Evolutionary conservation across 2,888 invertebrate genomes (phyloP).

Genomic region (Drosophila colorata): DNA sequence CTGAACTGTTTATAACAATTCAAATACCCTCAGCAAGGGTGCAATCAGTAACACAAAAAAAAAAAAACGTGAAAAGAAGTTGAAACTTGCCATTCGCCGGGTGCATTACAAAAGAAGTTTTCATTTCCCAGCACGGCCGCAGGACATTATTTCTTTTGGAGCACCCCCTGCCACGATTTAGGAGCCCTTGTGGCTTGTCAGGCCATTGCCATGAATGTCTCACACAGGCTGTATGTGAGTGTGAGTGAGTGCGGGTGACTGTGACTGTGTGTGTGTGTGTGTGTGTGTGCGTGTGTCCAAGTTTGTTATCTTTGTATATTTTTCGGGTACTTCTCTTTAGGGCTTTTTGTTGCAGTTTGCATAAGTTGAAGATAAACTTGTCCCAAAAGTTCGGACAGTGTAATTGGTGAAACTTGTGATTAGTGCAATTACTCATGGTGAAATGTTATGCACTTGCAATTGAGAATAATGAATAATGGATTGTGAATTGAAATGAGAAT

Average conservation of each 20-base stretch:
- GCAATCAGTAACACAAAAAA: not conserved
- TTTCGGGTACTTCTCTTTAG: conserved; percentile 21
- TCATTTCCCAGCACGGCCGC: conserved; percentile 73
- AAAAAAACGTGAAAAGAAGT: conserved; percentile 6
- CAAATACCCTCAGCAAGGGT: conserved; percentile 2
- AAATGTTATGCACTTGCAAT: conserved; percentile 27
- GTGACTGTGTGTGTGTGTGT: conserved; percentile 6
- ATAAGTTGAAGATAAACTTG: conserved; percentile 59
- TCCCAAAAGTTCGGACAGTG: conserved; percentile 52
- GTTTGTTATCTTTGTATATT: conserved; percentile 31
- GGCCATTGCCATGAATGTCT: conserved; percentile 57
- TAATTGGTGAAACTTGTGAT: conserved; percentile 31
- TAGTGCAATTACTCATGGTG: conserved; percentile 56
- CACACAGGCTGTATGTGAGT: conserved; percentile 19
- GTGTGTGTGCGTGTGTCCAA: conserved; percentile 13
- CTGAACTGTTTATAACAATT: not conserved
- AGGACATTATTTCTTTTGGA: conserved; percentile 72
- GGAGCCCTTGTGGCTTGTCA: conserved; percentile 62
- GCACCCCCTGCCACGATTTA: conserved; percentile 43
- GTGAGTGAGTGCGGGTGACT: conserved; percentile 1
- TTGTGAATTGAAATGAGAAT: not conserved
- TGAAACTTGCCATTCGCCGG: conserved; percentile 49
- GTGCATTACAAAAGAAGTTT: conserved; percentile 76
- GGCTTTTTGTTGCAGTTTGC: conserved; percentile 56
- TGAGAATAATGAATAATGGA: conserved; percentile 1